Conservation (phyloP, 1,140 invertebrate genomes). For the Bombus cullumanus region DNA sequence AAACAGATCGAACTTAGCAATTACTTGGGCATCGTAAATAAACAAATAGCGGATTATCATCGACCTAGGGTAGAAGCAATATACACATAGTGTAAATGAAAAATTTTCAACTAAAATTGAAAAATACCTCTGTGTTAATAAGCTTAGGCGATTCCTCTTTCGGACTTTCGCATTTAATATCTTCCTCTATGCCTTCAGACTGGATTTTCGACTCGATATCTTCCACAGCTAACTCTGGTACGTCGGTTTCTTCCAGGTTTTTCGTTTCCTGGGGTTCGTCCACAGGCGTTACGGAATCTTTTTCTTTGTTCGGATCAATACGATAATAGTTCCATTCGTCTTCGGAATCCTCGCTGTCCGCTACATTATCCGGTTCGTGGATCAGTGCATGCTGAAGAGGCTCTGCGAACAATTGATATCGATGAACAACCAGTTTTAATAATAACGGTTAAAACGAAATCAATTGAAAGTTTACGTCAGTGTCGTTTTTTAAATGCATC, state of each 20-base stretch:
- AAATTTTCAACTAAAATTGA: neutral
- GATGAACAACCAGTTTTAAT: neutral
- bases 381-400: slow-evolving; percentile 73
- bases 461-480: too few species aligned
- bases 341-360: slow-evolving; percentile 89
- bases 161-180: slow-evolving; percentile 54
- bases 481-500: too few species aligned
- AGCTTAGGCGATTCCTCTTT: slow-evolving; percentile 46
- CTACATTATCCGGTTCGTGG: slow-evolving; percentile 87
- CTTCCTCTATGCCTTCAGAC: neutral
- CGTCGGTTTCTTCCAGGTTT: slow-evolving; percentile 26
- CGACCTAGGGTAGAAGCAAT: too few species aligned
- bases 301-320: slow-evolving; percentile 83
- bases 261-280: slow-evolving; percentile 43
- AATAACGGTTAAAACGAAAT: too few species aligned
- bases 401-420: slow-evolving; percentile 70
- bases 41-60: too few species aligned
- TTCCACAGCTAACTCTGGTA: slow-evolving; percentile 8
- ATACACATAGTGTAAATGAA: neutral
- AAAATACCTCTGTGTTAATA: slow-evolving; percentile 60
- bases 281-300: slow-evolving; percentile 53
- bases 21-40: too few species aligned
- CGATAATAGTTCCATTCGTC: slow-evolving; percentile 91
- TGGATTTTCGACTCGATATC: slow-evolving; percentile 33
- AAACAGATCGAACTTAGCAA: too few species aligned